Evolutionary conservation across 1,140 invertebrate species (phyloP), one percentile per base, ranked within the genome.

Genomic region (Drosophila sturtevanti): DNA sequence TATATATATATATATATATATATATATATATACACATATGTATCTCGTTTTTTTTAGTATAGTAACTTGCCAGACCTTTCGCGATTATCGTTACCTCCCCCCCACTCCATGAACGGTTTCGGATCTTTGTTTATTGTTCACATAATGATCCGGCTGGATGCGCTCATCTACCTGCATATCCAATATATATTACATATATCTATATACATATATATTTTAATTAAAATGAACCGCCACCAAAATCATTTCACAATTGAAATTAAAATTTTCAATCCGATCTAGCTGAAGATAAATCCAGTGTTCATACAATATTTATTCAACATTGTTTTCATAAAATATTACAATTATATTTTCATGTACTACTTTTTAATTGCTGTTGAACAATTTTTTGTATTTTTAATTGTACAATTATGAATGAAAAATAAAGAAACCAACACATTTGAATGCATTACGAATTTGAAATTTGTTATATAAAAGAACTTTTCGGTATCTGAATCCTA

Each of bases 271-370:
- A 31, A 75, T 52, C 72, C 62, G 63, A 75, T 68, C 41, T 41
- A 76, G 69, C 66, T 38, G 21, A 24, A 60, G 22, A 60, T 35
- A 60, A 61, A 61, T 37, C 72, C 75, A 81, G 60, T 76, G 82
- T 89, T 84, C 79, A 77, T 74, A 89, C 69, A 80, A 89, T 89
- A 89, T 89, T 89, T 89, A 89, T 89, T 89, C 81, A 80, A 63
- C 77, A 48, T 89, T 84, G 67, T 84, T 89, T 84, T 80, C 72
- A 79, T 87, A 48, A 31, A 48, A 48, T 48, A 18, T 44, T 21
- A 48, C 9, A 48, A 21, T 72, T 80, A 62, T 70, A 77, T 68
- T 69, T 72, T 84, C 72, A 77, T 87, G 79, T 87, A 87, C 77
- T 71, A 70, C 74, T 85, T 81, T 66, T 84, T 56, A 56, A 35